Base-by-base conservation (phyloP, 2,113 vertebrate genomes). In the Chaetops frenatus region DNA sequence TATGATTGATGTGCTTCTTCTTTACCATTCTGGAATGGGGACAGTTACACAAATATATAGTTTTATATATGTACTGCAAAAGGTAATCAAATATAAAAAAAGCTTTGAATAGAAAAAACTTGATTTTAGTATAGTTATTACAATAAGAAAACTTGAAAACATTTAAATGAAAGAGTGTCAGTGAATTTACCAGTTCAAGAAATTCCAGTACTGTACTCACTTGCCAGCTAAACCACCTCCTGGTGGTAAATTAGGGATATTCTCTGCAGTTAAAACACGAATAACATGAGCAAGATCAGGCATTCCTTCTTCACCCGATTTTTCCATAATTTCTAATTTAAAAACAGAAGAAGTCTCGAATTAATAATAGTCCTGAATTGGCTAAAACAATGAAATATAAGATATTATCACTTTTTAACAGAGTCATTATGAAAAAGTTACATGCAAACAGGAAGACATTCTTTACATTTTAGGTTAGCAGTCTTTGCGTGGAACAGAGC, bases 181-280 rank as follows among this genome's bases (percentile, higher is more conserved):
- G 58, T 47, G 12, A 90, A 58, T 21, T 45, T 38, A 87, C 73
- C 20, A 83, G 56, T 66, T 79, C 7, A 88, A 88, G 56, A 83
- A 79, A 84, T 82, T 76, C 33, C 25, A 78, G 44, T 93, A 96
- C 35, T 92, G 38, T 90, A 98, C 98, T 98, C 98, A 99, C 99
- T 99, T 99, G 98, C 99, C 99, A 97, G 99, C 99, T 92, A 99
- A 98, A 94, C 99, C 99, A 97, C 99, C 99, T 96, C 99, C 99
- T 96, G 99, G 99, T 96, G 99, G 99, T 91, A 99, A 98, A 96
- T 99, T 98, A 87, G 99, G 99, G 97, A 99, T 98, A 95, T 97
- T 99, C 98, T 99, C 99, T 62, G 99, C 98, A 94, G 99, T 98
- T 96, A 99, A 98, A 97, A 98, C 99, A 96, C 99, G 99, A 98